These are phyloP conservation scores for Ctena decussata DNA, from an alignment of 2,888 invertebrate species.

Conservation along the genomic window DNA sequence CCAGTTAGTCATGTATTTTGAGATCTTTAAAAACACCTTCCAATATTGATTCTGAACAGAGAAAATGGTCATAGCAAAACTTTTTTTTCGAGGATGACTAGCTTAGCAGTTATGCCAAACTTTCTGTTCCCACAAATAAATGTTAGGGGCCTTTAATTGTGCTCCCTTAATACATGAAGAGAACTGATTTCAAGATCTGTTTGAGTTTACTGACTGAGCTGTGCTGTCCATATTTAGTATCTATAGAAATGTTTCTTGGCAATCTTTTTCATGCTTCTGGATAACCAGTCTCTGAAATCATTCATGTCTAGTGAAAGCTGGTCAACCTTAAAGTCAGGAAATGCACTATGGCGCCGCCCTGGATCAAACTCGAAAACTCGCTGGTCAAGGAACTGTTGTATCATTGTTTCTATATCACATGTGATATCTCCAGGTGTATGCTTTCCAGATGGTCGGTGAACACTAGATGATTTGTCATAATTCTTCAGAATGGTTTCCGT, in stretches of 20 bases:
- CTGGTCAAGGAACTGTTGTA: not conserved
- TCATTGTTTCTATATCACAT: not conserved
- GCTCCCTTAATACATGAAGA: no score
- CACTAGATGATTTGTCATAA: not conserved
- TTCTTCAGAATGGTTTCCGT: not conserved
- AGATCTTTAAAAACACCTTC: no score
- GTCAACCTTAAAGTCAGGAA: not conserved
- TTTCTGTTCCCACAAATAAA: no score
- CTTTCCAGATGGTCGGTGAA: constrained; percentile 3
- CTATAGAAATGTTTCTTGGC: constrained; percentile 31
- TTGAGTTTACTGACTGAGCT: no score
- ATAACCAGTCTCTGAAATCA: constrained; percentile 32
- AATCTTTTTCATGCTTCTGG: constrained; percentile 15
- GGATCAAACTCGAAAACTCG: not conserved
- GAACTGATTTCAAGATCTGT: no score
- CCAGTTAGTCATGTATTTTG: no score
- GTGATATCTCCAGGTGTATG: constrained; percentile 25
- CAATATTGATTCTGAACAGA: no score
- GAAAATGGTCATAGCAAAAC: no score
- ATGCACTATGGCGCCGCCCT: not conserved
- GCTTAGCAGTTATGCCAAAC: no score
- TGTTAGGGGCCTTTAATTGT: no score
- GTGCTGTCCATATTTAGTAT: not conserved
- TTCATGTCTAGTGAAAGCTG: constrained; percentile 29
- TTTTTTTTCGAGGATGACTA: no score